phyloP scores from a whole-genome alignment of 2,113 vertebrate genomes.

The Poeciliopsis retropinna region DNA sequence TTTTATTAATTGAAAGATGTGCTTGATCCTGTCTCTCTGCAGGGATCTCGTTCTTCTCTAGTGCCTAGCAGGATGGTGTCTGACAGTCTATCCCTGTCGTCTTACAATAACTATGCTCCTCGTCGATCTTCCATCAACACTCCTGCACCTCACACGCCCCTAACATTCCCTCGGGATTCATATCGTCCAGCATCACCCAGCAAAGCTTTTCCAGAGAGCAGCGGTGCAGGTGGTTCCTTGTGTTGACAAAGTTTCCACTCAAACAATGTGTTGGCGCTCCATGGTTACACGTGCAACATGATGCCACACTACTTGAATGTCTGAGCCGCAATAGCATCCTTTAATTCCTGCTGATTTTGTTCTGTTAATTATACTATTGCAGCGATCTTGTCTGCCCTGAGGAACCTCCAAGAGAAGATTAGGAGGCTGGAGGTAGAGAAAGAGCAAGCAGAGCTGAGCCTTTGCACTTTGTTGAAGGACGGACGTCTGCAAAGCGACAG shows the following conservation, averaged over 20 bases:
- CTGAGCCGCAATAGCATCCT: slow-evolving; percentile 30
- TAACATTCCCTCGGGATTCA: slow-evolving; percentile 23
- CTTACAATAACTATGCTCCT: slow-evolving; percentile 85
- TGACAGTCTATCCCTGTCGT: slow-evolving; percentile 80
- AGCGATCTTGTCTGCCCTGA: slow-evolving; percentile 90
- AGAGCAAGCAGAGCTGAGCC: slow-evolving; percentile 78
- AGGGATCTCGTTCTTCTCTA: slow-evolving; percentile 32
- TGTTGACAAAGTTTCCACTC: slow-evolving; percentile 36
- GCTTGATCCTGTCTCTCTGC: slow-evolving; percentile 13
- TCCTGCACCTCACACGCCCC: slow-evolving; percentile 65
- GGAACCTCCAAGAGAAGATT: slow-evolving; percentile 75
- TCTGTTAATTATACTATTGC: neutral
- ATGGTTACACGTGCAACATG: slow-evolving; percentile 73
- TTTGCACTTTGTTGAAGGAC: slow-evolving; percentile 78
- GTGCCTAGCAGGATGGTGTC: slow-evolving; percentile 46
- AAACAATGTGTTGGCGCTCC: slow-evolving; percentile 53
- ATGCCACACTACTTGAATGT: slow-evolving; percentile 58
- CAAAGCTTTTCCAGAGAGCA: slow-evolving; percentile 91
- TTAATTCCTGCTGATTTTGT: slow-evolving; percentile 35
- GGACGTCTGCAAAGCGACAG: slow-evolving; percentile 77
- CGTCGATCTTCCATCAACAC: slow-evolving; percentile 85
- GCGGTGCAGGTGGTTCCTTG: slow-evolving; percentile 82
- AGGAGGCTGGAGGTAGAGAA: slow-evolving; percentile 86
- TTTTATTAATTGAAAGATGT: neutral
- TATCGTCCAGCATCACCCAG: slow-evolving; percentile 66